These are phyloP conservation scores for Ptiloglossa arizonensis DNA, from an alignment of 1,140 invertebrate genomes.

Conservation along the genomic window DNA sequence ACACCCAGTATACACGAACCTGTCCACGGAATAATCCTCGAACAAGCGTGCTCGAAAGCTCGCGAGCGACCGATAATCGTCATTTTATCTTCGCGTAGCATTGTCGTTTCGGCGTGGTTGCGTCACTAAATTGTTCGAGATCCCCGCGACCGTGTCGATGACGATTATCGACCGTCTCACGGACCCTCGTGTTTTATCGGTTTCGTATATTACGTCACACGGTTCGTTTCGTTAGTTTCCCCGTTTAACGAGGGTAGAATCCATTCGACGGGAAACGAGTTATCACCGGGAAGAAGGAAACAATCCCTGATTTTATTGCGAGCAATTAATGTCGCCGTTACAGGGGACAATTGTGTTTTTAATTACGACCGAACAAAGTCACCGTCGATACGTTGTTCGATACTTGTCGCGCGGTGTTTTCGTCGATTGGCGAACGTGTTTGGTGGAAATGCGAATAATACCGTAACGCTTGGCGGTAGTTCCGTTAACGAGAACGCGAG, in stretches of 20 bases:
- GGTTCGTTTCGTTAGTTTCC: not conserved
- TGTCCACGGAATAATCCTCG: conserved; percentile 12
- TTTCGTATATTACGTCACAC: not conserved
- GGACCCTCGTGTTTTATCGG: not conserved
- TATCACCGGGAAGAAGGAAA: not conserved
- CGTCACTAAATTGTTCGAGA: not conserved
- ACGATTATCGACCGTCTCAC: too few relatives aligned
- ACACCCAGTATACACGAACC: conserved; percentile 18
- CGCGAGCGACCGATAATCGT: conserved; percentile 1
- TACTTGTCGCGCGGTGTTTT: not conserved
- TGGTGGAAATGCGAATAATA: not conserved
- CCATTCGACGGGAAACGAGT: not conserved
- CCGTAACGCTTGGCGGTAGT: too few relatives aligned
- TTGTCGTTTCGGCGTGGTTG: conserved; percentile 11
- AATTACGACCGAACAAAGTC: too few relatives aligned
- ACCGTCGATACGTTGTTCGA: too few relatives aligned
- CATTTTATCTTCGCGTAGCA: conserved; percentile 22
- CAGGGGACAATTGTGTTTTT: not conserved
- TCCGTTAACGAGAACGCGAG: too few relatives aligned
- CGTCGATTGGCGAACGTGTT: not conserved
- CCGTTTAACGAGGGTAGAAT: not conserved
- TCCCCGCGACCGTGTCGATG: not conserved
- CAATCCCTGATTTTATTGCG: not conserved
- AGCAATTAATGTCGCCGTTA: not conserved
- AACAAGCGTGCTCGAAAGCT: not conserved